These are phyloP conservation scores for Chrysocyon brachyurus DNA, from an alignment of 2,797 vertebrate species.

Conservation along the genomic window DNA sequence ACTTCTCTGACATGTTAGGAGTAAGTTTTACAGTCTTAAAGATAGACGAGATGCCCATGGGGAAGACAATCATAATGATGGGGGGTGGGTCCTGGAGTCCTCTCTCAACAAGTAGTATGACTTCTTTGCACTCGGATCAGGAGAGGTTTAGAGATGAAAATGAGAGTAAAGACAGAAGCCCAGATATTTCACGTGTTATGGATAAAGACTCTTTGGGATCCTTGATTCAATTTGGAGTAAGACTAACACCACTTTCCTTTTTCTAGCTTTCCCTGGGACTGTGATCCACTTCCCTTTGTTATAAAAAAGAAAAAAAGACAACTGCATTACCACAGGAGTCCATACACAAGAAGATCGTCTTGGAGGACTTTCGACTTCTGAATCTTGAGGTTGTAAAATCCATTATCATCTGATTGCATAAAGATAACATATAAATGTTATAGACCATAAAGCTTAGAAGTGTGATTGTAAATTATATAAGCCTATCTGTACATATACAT, in stretches of 20 bases:
- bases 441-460: conserved; percentile 72
- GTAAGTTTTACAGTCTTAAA: background rate
- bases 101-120: background rate
- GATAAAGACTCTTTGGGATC: background rate
- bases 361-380: conserved; percentile 77
- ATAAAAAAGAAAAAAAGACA: background rate
- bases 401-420: conserved; percentile 81
- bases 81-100: background rate
- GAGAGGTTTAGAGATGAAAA: background rate
- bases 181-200: background rate
- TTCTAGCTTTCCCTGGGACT: conserved; percentile 15
- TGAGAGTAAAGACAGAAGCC: background rate
- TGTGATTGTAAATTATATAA: conserved; percentile 64
- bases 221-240: background rate
- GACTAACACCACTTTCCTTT: conserved; percentile 24
- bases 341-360: conserved; percentile 35
- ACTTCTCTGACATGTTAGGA: background rate
- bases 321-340: background rate
- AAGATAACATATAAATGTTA: conserved; percentile 84
- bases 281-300: background rate
- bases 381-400: conserved; percentile 74
- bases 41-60: background rate
- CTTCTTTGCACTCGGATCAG: background rate
- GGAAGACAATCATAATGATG: background rate
- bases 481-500: conserved; percentile 81